Evolutionary conservation across 2,888 invertebrate genomes (phyloP).

Genomic region (Caradrina clavipalpis): DNA sequence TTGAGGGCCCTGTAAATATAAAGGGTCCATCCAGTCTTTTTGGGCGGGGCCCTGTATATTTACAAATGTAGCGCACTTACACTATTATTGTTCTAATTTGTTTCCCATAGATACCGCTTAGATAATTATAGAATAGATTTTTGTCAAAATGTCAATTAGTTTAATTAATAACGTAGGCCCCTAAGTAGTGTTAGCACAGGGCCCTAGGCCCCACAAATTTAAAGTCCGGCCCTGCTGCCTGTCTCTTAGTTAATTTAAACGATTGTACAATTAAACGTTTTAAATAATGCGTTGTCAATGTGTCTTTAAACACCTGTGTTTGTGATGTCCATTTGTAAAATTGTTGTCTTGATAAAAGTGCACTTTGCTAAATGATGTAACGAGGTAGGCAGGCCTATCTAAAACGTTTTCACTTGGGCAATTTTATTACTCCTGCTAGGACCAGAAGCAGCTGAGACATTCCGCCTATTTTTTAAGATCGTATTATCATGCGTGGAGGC

Average conservation of each 20-base stretch:
- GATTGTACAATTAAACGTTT: constrained; percentile 33
- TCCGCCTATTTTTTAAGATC: constrained; percentile 16
- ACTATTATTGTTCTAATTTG: too few species aligned
- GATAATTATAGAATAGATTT: too few species aligned
- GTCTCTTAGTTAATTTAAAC: constrained; percentile 37
- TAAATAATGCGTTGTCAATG: constrained; percentile 31
- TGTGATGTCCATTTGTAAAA: constrained; percentile 18
- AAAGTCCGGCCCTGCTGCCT: too few species aligned
- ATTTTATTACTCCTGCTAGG: constrained; percentile 26
- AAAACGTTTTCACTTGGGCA: constrained; percentile 15
- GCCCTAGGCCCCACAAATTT: too few species aligned
- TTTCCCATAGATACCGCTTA: too few species aligned
- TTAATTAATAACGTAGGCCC: too few species aligned
- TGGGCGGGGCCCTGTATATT: too few species aligned
- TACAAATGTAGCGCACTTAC: too few species aligned
- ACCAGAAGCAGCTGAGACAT: constrained; percentile 24
- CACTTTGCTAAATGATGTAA: constrained; percentile 22
- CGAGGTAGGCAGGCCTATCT: constrained; percentile 9
- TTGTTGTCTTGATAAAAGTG: constrained; percentile 19
- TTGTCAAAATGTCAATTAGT: too few species aligned
- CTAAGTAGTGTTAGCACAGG: too few species aligned
- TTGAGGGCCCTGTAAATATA: too few species aligned
- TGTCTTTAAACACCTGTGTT: constrained; percentile 38
- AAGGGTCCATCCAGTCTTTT: too few species aligned
- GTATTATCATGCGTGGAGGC: not conserved